Conservation (phyloP, 2,113 vertebrate genomes). For the Megaleporinus macrocephalus region DNA sequence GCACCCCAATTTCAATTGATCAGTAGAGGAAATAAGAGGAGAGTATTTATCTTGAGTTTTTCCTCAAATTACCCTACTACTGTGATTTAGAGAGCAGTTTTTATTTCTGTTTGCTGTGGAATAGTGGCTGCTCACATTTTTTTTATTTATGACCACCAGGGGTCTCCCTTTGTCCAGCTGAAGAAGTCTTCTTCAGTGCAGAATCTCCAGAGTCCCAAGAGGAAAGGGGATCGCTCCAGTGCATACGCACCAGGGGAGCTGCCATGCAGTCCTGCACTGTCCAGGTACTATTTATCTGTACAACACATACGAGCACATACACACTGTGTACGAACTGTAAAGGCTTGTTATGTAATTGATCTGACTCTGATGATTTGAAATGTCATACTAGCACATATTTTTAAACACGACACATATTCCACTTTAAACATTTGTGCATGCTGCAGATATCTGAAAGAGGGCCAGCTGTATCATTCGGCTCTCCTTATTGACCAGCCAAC, state of each 20-base stretch:
- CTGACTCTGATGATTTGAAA: neutral
- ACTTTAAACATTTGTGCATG: neutral
- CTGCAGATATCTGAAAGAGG: neutral
- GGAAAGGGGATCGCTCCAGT: slow-evolving; percentile 74
- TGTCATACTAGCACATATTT: neutral
- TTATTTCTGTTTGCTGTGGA: neutral
- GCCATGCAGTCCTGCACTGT: slow-evolving; percentile 27
- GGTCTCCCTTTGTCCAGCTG: slow-evolving; percentile 76
- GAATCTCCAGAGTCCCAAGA: slow-evolving; percentile 72
- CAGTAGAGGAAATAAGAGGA: no score
- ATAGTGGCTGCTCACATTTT: neutral
- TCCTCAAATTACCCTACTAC: no score
- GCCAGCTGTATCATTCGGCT: neutral
- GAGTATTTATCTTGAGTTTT: no score
- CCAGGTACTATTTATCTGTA: slow-evolving; percentile 68
- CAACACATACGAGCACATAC: neutral
- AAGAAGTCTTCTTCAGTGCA: slow-evolving; percentile 80
- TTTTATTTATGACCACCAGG: slow-evolving; percentile 71
- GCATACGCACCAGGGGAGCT: slow-evolving; percentile 74
- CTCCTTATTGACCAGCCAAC: neutral
- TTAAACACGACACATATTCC: neutral
- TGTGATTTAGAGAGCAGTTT: neutral
- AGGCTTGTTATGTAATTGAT: neutral
- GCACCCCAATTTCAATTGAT: no score
- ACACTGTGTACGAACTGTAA: neutral